A percentile compares a stretch with the other conserved stretches of the same genome.
Evolutionary conservation across 1,140 invertebrate genomes (phyloP).

Genomic region (Cydia pomonella): DNA sequence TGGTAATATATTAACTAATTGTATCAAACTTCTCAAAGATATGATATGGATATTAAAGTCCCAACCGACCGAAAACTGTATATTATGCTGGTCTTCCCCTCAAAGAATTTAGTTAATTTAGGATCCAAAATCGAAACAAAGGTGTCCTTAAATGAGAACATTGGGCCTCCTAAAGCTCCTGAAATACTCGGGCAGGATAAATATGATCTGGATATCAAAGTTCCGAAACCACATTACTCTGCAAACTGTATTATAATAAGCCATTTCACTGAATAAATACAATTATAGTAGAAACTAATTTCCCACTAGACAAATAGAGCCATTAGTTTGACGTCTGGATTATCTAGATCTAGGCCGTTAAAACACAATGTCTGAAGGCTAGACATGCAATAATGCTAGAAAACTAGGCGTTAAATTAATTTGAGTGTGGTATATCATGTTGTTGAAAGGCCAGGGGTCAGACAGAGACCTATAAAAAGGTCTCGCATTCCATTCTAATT

Average conservation of each 20-base stretch:
- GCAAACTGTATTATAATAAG: neutral
- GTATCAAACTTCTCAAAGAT: too few relatives aligned
- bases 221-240: neutral
- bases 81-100: too few relatives aligned
- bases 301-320: constrained; percentile 16
- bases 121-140: too few relatives aligned
- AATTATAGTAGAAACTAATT: constrained; percentile 6
- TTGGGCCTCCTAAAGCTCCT: too few relatives aligned
- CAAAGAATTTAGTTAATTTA: too few relatives aligned
- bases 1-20: too few relatives aligned
- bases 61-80: too few relatives aligned
- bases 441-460: neutral
- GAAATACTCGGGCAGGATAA: neutral
- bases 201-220: neutral
- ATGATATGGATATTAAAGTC: too few relatives aligned
- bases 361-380: constrained; percentile 13
- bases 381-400: constrained; percentile 2
- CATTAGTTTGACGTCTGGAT: constrained; percentile 12
- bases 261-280: neutral
- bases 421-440: neutral
- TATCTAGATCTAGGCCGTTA: constrained; percentile 14
- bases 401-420: neutral
- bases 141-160: too few relatives aligned
- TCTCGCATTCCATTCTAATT: too few relatives aligned
- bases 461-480: neutral